Percentiles rank a stretch among this genome's conserved stretches.
Evolutionary conservation across 2,888 invertebrate species (phyloP).

Genomic region (Tuberolachnus salignus): DNA sequence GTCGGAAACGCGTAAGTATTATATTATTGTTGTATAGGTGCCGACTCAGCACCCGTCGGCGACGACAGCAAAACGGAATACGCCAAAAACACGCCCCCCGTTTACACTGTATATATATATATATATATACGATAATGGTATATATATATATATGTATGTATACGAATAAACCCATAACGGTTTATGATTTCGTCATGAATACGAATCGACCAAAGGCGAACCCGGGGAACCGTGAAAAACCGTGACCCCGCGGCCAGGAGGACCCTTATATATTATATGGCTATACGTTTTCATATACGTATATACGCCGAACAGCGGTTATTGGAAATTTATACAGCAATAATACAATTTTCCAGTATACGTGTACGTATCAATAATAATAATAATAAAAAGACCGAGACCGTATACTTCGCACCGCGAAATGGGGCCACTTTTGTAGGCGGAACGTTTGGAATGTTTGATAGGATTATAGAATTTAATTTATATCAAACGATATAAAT

Average conservation of each 20-base stretch:
- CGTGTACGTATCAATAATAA: slow-evolving; percentile 33
- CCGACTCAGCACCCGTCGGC: slow-evolving; percentile 12
- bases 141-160: not conserved
- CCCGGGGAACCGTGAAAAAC: slow-evolving; percentile 21
- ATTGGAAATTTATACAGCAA: slow-evolving; percentile 53
- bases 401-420: not conserved
- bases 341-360: slow-evolving; percentile 45
- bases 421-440: too few species aligned
- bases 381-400: not conserved
- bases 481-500: too few species aligned
- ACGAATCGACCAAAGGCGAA: slow-evolving; percentile 43
- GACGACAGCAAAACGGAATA: not conserved
- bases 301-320: not conserved
- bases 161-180: slow-evolving; percentile 32
- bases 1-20: slow-evolving; percentile 5
- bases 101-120: too few species aligned
- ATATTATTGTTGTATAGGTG: not conserved
- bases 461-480: too few species aligned
- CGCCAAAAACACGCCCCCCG: too few species aligned
- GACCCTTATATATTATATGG: not conserved
- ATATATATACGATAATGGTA: too few species aligned
- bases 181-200: slow-evolving; percentile 47
- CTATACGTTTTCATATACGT: too few species aligned
- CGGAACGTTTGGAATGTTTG: too few species aligned
- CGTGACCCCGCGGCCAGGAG: slow-evolving; percentile 31